A percentile compares a stretch with the other conserved stretches of the same genome.
Evolutionary conservation across 2,888 invertebrate genomes (phyloP).

Genomic region (Koerneria pararmatus): DNA sequence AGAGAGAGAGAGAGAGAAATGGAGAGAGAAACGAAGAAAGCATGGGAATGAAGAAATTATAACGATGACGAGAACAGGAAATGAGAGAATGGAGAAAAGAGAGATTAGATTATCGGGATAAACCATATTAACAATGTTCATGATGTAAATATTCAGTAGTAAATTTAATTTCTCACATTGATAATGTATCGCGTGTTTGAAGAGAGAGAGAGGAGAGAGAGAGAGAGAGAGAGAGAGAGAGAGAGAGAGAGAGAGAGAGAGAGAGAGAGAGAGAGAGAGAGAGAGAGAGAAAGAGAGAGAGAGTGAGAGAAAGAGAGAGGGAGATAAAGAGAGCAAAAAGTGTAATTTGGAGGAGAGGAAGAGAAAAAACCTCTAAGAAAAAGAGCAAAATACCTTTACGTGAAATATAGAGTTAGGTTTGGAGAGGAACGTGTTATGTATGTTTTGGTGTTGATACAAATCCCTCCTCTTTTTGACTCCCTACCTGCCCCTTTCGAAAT

Average conservation of each 20-base stretch:
- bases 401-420: too few relatives aligned
- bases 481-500: too few relatives aligned
- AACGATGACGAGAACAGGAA: not conserved
- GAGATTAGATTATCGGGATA: not conserved
- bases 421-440: too few relatives aligned
- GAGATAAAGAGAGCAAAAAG: not conserved
- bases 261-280: conserved; percentile 5
- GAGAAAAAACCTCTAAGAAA: not conserved
- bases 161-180: too few relatives aligned
- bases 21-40: not conserved
- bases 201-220: not conserved
- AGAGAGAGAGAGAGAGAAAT: not conserved
- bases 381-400: not conserved
- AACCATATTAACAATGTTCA: too few relatives aligned
- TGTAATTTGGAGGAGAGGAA: too few relatives aligned
- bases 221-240: not conserved
- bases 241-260: not conserved
- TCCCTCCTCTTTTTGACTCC: too few relatives aligned
- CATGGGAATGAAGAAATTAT: conserved; percentile 7
- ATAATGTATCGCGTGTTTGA: too few relatives aligned
- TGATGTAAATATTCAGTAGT: too few relatives aligned
- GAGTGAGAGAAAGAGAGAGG: not conserved
- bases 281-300: not conserved
- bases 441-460: too few relatives aligned
- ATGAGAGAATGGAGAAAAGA: not conserved